Conservation (phyloP, 1,140 invertebrate species). For the Caenorhabditis tropicalis region DNA sequence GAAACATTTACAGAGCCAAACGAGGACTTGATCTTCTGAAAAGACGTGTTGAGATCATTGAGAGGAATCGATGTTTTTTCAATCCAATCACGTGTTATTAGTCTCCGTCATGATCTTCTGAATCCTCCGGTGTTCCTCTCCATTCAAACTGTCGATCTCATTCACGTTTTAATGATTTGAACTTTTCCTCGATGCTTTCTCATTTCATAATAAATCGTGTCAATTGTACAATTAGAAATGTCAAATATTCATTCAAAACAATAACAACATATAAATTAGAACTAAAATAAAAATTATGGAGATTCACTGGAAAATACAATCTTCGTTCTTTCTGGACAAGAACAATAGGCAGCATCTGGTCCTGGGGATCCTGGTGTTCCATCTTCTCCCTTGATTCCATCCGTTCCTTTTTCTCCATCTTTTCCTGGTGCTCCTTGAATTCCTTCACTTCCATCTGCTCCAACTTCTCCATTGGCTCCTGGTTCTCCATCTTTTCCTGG, state of each 20-base stretch:
- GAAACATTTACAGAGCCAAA: background rate
- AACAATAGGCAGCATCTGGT: conserved; percentile 52
- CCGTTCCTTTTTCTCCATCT: conserved; percentile 25
- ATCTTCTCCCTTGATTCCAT: conserved; percentile 28
- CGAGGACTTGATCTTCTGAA: conserved; percentile 26
- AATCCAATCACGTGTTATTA: conserved; percentile 23
- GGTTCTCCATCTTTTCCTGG: conserved; percentile 50
- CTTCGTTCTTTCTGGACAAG: conserved; percentile 45
- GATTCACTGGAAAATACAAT: conserved; percentile 24
- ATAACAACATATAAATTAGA: conserved; percentile 35
- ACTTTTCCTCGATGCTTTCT: background rate
- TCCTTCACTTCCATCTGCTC: conserved; percentile 51
- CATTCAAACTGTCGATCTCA: background rate
- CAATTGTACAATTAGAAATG: background rate
- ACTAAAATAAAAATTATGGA: background rate
- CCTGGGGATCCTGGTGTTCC: conserved; percentile 32
- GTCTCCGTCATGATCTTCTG: no score
- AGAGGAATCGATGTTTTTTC: conserved; percentile 27
- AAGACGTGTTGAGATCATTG: conserved; percentile 21
- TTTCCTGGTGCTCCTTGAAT: conserved; percentile 53
- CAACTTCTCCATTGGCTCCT: conserved; percentile 50
- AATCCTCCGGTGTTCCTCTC: background rate
- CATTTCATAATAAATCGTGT: background rate
- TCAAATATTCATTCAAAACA: background rate
- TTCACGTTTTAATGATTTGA: background rate